Evolutionary conservation across 2,113 vertebrate species (phyloP), one percentile per base, ranked within the genome.

Genomic region (Columba livia): DNA sequence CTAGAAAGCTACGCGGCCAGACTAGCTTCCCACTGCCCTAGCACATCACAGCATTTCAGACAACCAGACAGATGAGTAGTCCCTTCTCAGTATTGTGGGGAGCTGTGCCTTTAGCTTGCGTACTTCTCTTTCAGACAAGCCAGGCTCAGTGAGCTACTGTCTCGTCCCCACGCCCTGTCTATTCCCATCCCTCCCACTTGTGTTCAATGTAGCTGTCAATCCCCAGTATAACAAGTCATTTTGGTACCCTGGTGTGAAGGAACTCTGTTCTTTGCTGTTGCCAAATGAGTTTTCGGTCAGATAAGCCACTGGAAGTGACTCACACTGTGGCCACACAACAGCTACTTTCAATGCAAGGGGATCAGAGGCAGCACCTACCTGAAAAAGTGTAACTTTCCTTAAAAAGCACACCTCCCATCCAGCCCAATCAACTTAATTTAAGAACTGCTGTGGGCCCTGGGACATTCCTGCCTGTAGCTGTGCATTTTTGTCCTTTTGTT

Each of bases 141-240:
- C 47, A 50, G 31, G 11, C 17, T 6, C 38, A 78, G 38, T 7
- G 34, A 71, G 51, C 13, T 71, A n/a, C 38, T 60, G 7, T 20
- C 42, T 1, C 0, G 34, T 29, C 34, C 29, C 31, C 1, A 1
- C 34, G 53, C 26, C n/a, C 15, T 47, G 2, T 15, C 58, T 67
- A 23, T 38, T 71, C 31, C 69, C 13, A 14, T 13, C 50, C 20
- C 16, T 82, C 29, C 42, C 18, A 23, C 15, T 69, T 2, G 0
- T 11, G 16, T 24, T 48, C 56, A 19, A 4, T 20, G 18, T 23
- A 47, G 17, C 48, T 32, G 13, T 15, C 51, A 51, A 4, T 7
- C 15, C 15, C 12, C 31, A 11, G 15, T 9, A 11, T 5, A 86
- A 57, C 4, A 31, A 58, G 42, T 38, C 11, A 6, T n/a, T 73